Evolutionary conservation across 1,140 invertebrate genomes (phyloP).

Genomic region (Polypedilum vanderplanki): DNA sequence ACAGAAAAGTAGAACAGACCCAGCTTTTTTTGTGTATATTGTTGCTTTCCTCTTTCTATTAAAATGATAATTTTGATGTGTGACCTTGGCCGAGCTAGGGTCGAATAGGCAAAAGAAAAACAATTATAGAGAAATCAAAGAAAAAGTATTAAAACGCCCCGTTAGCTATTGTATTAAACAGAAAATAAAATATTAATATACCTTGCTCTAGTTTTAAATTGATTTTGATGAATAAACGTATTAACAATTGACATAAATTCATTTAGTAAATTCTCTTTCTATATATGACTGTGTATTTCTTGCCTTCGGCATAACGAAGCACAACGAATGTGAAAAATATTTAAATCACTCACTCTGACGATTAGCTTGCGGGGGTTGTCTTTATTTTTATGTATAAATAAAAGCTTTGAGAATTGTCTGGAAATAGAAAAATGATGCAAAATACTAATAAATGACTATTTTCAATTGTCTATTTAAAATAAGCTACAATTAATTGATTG

Average conservation of each 20-base stretch:
- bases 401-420: background rate
- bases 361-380: background rate
- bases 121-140: background rate
- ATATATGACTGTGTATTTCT: background rate
- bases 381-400: background rate
- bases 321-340: background rate
- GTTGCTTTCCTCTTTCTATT: background rate
- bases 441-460: too few species aligned
- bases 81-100: background rate
- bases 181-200: background rate
- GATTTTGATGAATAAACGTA: conserved; percentile 8
- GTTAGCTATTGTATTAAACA: background rate
- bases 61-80: background rate
- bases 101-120: background rate
- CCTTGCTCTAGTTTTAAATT: background rate
- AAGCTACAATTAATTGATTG: background rate
- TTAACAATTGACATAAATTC: conserved; percentile 13
- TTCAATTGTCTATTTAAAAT: background rate
- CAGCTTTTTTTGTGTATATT: background rate
- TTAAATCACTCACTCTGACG: background rate
- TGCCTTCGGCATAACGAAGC: background rate
- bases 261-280: background rate
- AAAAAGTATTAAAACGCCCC: background rate
- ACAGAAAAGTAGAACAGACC: background rate
- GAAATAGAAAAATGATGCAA: background rate